Base-by-base conservation (phyloP, 2,888 invertebrate genomes). In the Thecophora atra region DNA sequence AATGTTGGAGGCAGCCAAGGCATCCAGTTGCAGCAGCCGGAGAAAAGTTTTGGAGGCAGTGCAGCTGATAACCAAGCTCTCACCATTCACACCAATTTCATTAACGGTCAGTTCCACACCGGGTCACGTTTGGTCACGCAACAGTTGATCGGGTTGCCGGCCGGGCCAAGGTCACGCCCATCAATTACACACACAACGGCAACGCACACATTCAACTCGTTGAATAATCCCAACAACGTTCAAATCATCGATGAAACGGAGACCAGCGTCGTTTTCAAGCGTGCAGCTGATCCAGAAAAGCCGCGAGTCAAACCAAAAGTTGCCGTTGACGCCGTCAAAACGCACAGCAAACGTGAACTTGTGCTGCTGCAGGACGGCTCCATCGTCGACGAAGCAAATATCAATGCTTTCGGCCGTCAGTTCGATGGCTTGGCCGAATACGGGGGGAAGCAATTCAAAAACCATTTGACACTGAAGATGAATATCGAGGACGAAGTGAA, bases 341-440 rank as follows among this genome's bases (percentile, higher is more conserved):
- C 77, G 56, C 24, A 90, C 67, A 89, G 89, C 66, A 93, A 93
- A 78, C 89, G 93, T 0, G 93, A 91, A 1, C 82, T 93, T 37
- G 88, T 92, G 0, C 88, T 89, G 28, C 81, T 93, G 7, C 89
- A 90, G 0, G 92, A 93, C 75, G 93, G 92, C 0, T 89, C 91
- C 0, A 86, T 93, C 63, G 87, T 92, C 0, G 92, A 93, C 76
- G 91, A 92, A 77, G 51, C 28, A 13, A 66, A 67, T 63, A 65
- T 71, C 0, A 65, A 64, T 1, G 76, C 74, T 7, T 77, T 75
- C 21, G 80, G 79, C 52, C 85, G 83, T 72, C 75, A 78, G 17
- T 83, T 87, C 17, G 85, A 87, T 66, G 93, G 94, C 1, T 87
- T 94, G 30, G 91, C 93, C 1, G 92, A 91, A 71, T 92, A 92